These are phyloP conservation scores for Spinus pinus DNA, from an alignment of 2,797 vertebrate genomes.

Conservation along the genomic window DNA sequence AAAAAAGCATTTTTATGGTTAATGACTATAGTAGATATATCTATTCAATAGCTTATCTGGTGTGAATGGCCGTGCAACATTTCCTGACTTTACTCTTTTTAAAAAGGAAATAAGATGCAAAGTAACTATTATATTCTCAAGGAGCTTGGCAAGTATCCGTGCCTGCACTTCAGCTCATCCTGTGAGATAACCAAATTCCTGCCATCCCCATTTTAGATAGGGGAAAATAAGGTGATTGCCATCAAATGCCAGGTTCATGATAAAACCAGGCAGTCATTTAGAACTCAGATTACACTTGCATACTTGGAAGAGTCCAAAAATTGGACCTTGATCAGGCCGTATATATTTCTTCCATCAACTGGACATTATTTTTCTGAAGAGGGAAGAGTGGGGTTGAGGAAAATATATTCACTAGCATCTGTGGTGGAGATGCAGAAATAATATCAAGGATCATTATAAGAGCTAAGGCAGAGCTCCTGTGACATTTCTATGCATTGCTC, in stretches of 20 bases:
- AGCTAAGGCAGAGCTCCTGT: not conserved
- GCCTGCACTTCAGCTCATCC: not conserved
- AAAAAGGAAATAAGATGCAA: constrained; percentile 33
- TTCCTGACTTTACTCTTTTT: not conserved
- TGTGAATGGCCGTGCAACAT: not conserved
- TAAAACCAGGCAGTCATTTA: not conserved
- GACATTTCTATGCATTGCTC: not conserved
- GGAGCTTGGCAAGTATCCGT: not conserved
- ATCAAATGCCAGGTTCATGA: not conserved
- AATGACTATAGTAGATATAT: not conserved
- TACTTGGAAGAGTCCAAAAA: not conserved
- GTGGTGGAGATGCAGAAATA: not conserved
- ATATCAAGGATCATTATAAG: not conserved
- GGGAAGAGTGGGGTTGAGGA: not conserved
- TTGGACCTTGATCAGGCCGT: not conserved
- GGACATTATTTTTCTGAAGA: not conserved
- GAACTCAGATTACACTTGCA: not conserved
- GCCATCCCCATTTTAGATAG: not conserved
- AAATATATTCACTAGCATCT: not conserved
- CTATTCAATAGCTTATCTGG: constrained; percentile 32
- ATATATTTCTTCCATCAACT: not conserved
- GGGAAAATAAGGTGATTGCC: not conserved
- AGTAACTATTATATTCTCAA: constrained; percentile 36
- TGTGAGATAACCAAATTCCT: not conserved
- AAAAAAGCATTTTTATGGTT: not conserved